A percentile compares a stretch with the other conserved stretches of the same genome.
These are phyloP conservation scores for Leucopsar rothschildi DNA, from an alignment of 2,113 vertebrate species.

Conservation along the genomic window DNA sequence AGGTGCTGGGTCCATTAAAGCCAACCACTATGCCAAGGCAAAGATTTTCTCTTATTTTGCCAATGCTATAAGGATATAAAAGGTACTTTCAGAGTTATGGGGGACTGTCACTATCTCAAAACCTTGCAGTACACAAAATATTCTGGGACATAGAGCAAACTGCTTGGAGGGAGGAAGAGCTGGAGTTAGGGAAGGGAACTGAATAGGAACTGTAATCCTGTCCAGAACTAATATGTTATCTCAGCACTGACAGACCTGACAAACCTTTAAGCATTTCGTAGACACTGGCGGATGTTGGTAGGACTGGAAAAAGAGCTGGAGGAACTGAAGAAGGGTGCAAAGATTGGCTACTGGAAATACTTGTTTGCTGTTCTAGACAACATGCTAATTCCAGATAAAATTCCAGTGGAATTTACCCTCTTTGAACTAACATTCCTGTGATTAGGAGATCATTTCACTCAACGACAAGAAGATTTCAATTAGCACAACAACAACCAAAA, in stretches of 20 bases:
- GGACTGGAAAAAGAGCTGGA: not conserved
- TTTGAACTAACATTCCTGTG: not conserved
- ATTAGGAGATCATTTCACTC: not conserved
- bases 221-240: not conserved
- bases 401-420: not conserved
- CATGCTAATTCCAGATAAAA: not conserved
- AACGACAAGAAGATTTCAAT: not conserved
- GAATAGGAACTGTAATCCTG: not conserved
- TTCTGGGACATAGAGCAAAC: fast-evolving
- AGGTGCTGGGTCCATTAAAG: not conserved
- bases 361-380: not conserved
- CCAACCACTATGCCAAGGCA: not conserved
- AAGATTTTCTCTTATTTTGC: not conserved
- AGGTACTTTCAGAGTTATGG: not conserved
- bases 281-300: not conserved
- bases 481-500: not conserved
- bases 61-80: not conserved
- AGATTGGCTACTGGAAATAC: not conserved
- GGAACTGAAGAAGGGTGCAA: not conserved
- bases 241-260: not conserved
- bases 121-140: not conserved
- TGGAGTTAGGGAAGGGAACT: not conserved
- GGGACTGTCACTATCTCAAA: not conserved
- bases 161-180: not conserved
- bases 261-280: fast-evolving